Evolutionary conservation across 2,797 vertebrate species (phyloP), one percentile per base, ranked within the genome.

Genomic region (Clangula hyemalis): DNA sequence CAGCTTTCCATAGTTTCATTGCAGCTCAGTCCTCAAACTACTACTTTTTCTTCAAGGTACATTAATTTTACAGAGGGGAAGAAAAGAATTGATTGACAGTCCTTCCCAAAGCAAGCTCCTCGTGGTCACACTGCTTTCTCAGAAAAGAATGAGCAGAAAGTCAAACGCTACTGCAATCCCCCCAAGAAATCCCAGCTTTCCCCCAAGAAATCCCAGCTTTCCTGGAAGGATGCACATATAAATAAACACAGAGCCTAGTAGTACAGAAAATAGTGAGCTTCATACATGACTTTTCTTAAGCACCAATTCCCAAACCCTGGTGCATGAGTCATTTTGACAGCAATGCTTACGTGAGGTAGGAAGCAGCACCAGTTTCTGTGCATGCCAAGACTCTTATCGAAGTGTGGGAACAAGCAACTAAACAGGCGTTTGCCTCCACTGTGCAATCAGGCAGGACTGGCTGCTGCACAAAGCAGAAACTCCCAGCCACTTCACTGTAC

Each of bases 331-430:
- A 70, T 51, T 81, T 30, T 60, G 70, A 38, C 51, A 85, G 30
- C 54, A 54, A 6, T 3, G 28, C 38, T 41, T 32, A 18, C 16
- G 18, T 32, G 32, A 66, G 51, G 60, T 0, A 81, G 71, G n/a
- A 83, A 45, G 45, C 62, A 78, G 16, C 30, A 25, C 32, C 1
- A 1, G 3, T 47, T 69, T 51, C 28, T 0, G 0, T 18, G 24
- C 21, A 4, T 4, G 45, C 38, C 27, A 41, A 22, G 49, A 13
- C 45, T 84, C 45, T 38, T 18, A 19, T n/a, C 25, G 10, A 78
- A 51, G 62, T 1, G 1, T 11, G 17, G 41, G 24, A 91, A 71
- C 8, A 28, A 70, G 60, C 15, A 79, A 30, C 60, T 15, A 14
- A 13, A 13, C 3, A 15, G 2, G 60, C 6, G 21, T 6, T 45